Conservation (phyloP, 2,113 vertebrate species). For the Craseonycteris thonglongyai region DNA sequence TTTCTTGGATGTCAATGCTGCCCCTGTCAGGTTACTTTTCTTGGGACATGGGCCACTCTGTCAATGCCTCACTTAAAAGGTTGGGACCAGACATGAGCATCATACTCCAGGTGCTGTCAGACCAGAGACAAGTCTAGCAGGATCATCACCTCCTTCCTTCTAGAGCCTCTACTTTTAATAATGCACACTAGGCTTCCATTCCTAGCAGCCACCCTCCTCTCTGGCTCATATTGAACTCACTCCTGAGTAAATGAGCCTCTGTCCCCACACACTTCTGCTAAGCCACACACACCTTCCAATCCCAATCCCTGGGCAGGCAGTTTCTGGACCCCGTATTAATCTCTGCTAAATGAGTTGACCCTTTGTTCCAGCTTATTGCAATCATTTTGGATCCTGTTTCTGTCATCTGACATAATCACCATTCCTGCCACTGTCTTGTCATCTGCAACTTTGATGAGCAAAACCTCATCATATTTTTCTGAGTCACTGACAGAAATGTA, state of each 20-base stretch:
- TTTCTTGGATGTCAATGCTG: neutral
- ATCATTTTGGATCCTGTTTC: neutral
- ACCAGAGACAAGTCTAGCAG: neutral
- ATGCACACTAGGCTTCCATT: neutral
- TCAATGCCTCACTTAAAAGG: neutral
- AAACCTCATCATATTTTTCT: conserved; percentile 9
- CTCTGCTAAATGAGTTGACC: conserved; percentile 1
- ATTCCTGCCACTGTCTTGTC: conserved; percentile 18
- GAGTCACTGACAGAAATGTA: neutral
- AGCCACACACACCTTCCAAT: neutral
- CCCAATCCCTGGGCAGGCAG: neutral
- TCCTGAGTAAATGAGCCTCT: neutral
- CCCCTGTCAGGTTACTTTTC: neutral
- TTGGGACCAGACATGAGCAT: neutral
- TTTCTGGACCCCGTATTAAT: neutral
- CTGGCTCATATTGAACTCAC: neutral
- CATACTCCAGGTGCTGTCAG: neutral
- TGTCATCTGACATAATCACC: conserved; percentile 33
- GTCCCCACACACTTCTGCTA: neutral
- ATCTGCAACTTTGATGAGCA: conserved; percentile 22
- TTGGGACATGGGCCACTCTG: neutral
- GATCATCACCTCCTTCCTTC: neutral
- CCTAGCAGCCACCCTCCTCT: neutral
- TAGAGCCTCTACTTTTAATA: neutral
- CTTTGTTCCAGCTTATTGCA: conserved; percentile 8